A percentile compares a stretch with the other conserved stretches of the same genome.
phyloP scores from a whole-genome alignment of 2,797 vertebrate species.

The Gallinago solitaria region DNA sequence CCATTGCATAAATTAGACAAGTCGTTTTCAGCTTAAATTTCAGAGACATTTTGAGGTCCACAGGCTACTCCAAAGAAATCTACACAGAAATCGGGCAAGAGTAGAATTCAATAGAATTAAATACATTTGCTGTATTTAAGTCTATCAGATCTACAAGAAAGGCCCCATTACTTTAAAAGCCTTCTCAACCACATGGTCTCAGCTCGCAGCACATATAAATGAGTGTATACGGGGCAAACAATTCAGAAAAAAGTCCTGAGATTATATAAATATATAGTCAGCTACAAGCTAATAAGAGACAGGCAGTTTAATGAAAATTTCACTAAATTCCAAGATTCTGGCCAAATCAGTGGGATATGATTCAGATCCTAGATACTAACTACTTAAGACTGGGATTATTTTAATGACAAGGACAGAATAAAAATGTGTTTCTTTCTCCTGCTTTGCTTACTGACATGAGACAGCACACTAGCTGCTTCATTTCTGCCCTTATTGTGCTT shows the following conservation, averaged over 20 bases:
- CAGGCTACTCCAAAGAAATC: background rate
- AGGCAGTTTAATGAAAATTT: background rate
- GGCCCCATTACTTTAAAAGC: background rate
- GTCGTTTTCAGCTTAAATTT: background rate
- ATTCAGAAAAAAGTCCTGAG: background rate
- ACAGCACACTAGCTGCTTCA: background rate
- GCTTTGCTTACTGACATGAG: conserved; percentile 3
- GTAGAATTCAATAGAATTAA: background rate
- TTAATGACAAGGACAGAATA: conserved; percentile 10
- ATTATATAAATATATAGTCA: background rate
- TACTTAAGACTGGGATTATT: conserved; percentile 1
- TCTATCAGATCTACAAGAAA: background rate
- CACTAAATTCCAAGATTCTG: background rate
- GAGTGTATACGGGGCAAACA: background rate
- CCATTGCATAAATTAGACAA: background rate
- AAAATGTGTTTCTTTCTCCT: background rate
- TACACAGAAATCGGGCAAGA: background rate
- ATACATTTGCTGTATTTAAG: background rate
- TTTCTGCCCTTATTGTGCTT: background rate
- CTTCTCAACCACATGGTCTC: background rate
- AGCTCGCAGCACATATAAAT: background rate
- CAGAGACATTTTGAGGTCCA: background rate
- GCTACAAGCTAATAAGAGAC: background rate
- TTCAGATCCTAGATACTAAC: background rate
- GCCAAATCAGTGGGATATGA: background rate